Percentiles rank a stretch among this genome's conserved stretches.
These are phyloP conservation scores for Eucriotettix oculatus DNA, from an alignment of 2,888 invertebrate species.

Conservation along the genomic window DNA sequence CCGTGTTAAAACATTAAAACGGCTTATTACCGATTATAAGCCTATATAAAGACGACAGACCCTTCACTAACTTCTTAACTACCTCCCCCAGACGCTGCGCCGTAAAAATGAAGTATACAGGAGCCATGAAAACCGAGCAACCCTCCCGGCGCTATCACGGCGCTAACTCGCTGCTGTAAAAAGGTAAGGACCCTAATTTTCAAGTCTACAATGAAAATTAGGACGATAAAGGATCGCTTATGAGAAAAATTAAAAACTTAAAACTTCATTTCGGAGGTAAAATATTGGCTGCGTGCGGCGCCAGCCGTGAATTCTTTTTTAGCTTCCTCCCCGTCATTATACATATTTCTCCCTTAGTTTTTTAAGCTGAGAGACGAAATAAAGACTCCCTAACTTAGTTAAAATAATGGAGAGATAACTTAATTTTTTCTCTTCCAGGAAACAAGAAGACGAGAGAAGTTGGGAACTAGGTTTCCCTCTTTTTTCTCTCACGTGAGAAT, in stretches of 20 bases:
- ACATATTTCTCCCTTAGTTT: not conserved
- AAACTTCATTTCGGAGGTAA: not conserved
- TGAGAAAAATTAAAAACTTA: not conserved
- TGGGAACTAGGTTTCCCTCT: no score
- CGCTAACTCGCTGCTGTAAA: no score
- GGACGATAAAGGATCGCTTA: not conserved
- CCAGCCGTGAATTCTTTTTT: not conserved
- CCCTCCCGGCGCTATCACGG: not conserved
- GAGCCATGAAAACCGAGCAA: not conserved
- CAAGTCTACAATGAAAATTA: not conserved
- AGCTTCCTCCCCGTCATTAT: not conserved
- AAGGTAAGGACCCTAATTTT: no score
- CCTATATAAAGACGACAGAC: not conserved
- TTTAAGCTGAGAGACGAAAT: not conserved
- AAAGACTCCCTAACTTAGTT: not conserved
- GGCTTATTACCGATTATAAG: not conserved
- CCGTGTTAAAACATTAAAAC: not conserved
- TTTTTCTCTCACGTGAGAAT: no score
- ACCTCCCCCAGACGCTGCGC: not conserved
- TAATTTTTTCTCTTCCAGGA: not conserved
- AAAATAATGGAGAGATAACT: not conserved
- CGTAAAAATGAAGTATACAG: not conserved
- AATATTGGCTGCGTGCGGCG: not conserved
- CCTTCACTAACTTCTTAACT: no score
- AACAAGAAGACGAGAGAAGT: no score